Base-by-base conservation (phyloP, 2,113 vertebrate species). In the Daubentonia madagascariensis region DNA sequence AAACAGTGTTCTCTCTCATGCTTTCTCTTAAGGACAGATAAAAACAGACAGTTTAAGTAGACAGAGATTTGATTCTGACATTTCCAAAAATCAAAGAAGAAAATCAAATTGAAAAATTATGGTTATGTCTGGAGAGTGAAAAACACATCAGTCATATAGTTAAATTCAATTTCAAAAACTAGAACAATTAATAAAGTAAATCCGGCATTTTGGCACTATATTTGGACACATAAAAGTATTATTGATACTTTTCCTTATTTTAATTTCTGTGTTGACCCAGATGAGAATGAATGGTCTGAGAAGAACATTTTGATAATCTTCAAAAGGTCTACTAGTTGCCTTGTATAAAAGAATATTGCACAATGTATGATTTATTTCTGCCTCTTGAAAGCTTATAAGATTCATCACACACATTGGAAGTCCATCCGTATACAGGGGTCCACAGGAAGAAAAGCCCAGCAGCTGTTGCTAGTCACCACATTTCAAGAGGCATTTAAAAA, bases 121-220 rank as follows among this genome's bases (percentile, higher is more conserved):
- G 8, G 0, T 37, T 84, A 63, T 68, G 6, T 54, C 20, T 85
- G 6, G 2, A 70, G 20, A 79, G 72, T 89, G 8, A 20, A n/a
- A 93, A 96, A 68, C 1, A 23, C 80, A 76, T 7, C 22, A 18
- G 0, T 17, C 6, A 28, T 85, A 50, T 40, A 50, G 40, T 68
- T 90, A 85, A 54, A 67, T 90, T 96, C 45, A 85, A 91, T 32
- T 67, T 59, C 23, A 43, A 32, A 91, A 96, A 59, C 5, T 65
- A 4, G 5, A 25, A 79, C 4, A 85, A 43, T 73, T 91, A 83
- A 67, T 65, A 72, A 65, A 67, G 8, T 57, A 87, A 86, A 83
- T 78, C 12, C 9, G 72, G 30, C 68, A 73, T 35, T 67, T 81
- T 83, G 48, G 8, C 23, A 43, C 6, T 23, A 52, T 37, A 63